Evolutionary conservation across 2,797 vertebrate genomes (phyloP).

Genomic region (Enteromius fasciolatus): DNA sequence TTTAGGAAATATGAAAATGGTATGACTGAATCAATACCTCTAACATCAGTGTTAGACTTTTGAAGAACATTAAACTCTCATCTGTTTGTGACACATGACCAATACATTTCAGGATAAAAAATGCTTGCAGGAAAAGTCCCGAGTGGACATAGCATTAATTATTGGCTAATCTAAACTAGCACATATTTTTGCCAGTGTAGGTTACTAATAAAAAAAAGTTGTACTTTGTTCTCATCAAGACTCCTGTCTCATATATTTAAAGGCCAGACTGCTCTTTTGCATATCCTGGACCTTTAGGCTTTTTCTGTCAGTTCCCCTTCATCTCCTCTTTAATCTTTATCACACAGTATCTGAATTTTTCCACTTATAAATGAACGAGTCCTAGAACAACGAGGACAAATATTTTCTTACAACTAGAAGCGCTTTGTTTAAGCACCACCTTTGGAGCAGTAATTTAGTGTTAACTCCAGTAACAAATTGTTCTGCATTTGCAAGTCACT

Average conservation of each 20-base stretch:
- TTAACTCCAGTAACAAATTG: not conserved
- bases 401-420: not conserved
- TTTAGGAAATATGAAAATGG: not conserved
- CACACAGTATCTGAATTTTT: not conserved
- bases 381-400: not conserved
- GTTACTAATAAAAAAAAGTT: not conserved
- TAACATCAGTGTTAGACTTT: not conserved
- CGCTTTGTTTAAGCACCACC: not conserved
- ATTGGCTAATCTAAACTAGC: not conserved
- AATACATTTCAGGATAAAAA: not conserved
- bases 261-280: not conserved
- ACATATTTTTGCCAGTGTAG: not conserved
- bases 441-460: not conserved
- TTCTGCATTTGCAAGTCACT: not conserved
- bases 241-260: not conserved
- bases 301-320: not conserved
- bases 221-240: not conserved
- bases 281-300: constrained; percentile 2
- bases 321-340: not conserved
- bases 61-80: not conserved
- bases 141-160: not conserved
- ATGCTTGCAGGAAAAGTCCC: not conserved
- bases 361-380: not conserved
- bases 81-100: not conserved
- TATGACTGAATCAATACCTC: not conserved